phyloP scores from a whole-genome alignment of 2,888 invertebrate species.

The Torymus aiolomorphi region DNA sequence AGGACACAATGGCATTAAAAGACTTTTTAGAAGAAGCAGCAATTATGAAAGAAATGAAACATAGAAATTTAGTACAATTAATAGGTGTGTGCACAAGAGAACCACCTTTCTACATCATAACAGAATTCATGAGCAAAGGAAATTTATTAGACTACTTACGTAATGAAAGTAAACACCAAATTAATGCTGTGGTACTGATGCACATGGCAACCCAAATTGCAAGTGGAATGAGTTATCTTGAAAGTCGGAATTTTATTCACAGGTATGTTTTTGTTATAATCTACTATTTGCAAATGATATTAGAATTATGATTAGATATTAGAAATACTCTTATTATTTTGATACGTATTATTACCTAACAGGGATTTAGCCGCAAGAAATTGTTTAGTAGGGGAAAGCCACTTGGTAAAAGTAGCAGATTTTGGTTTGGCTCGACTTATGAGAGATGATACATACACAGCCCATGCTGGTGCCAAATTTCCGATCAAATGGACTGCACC shows the following conservation, averaged over 20 bases:
- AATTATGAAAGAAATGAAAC: slow-evolving; percentile 99
- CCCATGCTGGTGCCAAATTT: slow-evolving; percentile 99
- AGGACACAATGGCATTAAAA: slow-evolving; percentile 99
- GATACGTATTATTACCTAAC: slow-evolving; percentile 59
- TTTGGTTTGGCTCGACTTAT: slow-evolving; percentile 98
- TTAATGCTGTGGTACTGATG: slow-evolving; percentile 96
- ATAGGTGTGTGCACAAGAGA: slow-evolving; percentile 98
- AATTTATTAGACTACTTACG: slow-evolving; percentile 97
- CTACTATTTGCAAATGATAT: slow-evolving; percentile 7
- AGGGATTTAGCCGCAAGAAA: slow-evolving; percentile 99
- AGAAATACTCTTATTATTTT: not conserved
- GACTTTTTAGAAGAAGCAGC: slow-evolving; percentile 99
- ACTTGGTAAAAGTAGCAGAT: slow-evolving; percentile 98
- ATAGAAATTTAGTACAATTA: slow-evolving; percentile 97
- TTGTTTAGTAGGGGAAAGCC: slow-evolving; percentile 97
- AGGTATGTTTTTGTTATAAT: slow-evolving; percentile 75
- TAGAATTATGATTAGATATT: slow-evolving; percentile 4
- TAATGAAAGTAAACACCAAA: slow-evolving; percentile 88
- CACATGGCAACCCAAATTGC: slow-evolving; percentile 99
- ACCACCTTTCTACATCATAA: slow-evolving; percentile 99
- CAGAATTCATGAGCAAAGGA: slow-evolving; percentile 99
- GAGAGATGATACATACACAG: slow-evolving; percentile 99
- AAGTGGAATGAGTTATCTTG: slow-evolving; percentile 98
- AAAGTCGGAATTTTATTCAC: slow-evolving; percentile 96
- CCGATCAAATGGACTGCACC: slow-evolving; percentile 99